These are phyloP conservation scores for Stomatorhinus ivindoensis DNA, from an alignment of 2,113 vertebrate genomes.

Conservation along the genomic window DNA sequence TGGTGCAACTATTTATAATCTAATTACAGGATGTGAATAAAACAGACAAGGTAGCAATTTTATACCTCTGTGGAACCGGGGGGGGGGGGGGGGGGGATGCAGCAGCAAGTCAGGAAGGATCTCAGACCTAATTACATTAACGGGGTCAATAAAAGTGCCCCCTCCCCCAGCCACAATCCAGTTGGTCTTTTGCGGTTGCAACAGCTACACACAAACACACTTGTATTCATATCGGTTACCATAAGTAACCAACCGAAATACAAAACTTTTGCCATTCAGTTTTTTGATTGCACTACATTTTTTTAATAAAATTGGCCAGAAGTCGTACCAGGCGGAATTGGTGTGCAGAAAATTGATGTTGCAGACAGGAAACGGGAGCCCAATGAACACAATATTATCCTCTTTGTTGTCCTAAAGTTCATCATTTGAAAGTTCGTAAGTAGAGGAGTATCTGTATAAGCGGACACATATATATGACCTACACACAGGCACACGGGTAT, in stretches of 20 bases:
- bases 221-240: background rate
- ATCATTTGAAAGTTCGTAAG: no score
- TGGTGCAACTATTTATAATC: conserved; percentile 26
- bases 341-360: no score
- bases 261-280: background rate
- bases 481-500: background rate
- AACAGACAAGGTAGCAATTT: conserved; percentile 29
- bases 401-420: no score
- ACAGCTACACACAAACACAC: background rate
- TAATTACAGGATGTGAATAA: conserved; percentile 22
- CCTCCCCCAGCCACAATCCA: conserved; percentile 6
- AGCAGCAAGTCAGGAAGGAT: conserved; percentile 13
- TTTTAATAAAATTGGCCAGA: no score
- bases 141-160: conserved; percentile 44
- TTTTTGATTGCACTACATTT: background rate
- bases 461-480: background rate
- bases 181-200: background rate
- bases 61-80: conserved; percentile 24
- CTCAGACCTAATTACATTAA: conserved; percentile 36
- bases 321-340: no score
- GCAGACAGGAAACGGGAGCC: no score
- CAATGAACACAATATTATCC: no score
- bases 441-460: no score
- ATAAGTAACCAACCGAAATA: background rate
- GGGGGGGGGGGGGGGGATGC: background rate